phyloP scores from a whole-genome alignment of 2,797 vertebrate species.

The Sebastolobus alascanus region DNA sequence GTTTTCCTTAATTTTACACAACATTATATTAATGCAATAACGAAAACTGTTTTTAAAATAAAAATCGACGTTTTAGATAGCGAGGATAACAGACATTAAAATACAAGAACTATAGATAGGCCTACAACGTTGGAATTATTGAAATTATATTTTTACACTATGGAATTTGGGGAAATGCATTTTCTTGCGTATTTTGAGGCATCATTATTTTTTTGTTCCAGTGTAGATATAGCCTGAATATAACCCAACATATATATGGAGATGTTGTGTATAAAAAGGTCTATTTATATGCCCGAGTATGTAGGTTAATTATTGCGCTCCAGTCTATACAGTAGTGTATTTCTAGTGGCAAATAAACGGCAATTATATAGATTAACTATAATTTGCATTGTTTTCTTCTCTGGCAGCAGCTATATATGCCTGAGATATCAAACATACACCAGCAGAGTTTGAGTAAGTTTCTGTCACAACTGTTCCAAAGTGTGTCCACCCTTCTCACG shows the following conservation, averaged over 20 bases:
- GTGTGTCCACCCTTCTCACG: constrained; percentile 77
- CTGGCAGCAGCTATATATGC: constrained; percentile 35
- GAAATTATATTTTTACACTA: not conserved
- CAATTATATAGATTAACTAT: constrained; percentile 44
- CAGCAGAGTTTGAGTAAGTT: constrained; percentile 57
- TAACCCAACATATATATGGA: not conserved
- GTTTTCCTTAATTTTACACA: not conserved
- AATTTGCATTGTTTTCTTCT: constrained; percentile 21
- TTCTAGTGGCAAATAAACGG: constrained; percentile 50
- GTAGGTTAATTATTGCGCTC: constrained; percentile 2
- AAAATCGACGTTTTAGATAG: not conserved
- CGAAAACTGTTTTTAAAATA: not conserved
- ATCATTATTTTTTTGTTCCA: not conserved
- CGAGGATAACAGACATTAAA: not conserved
- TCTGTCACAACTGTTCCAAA: constrained; percentile 63
- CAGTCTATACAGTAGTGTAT: constrained; percentile 26
- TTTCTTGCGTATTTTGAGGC: not conserved
- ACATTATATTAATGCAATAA: not conserved
- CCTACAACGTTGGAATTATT: not conserved
- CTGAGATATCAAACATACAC: constrained; percentile 52
- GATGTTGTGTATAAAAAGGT: not conserved
- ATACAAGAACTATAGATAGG: not conserved
- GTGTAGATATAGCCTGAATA: not conserved
- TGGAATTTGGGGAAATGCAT: not conserved
- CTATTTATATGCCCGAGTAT: not conserved